Conservation (phyloP, 64 coral and sea anemone species). For the Montipora foliosa region DNA sequence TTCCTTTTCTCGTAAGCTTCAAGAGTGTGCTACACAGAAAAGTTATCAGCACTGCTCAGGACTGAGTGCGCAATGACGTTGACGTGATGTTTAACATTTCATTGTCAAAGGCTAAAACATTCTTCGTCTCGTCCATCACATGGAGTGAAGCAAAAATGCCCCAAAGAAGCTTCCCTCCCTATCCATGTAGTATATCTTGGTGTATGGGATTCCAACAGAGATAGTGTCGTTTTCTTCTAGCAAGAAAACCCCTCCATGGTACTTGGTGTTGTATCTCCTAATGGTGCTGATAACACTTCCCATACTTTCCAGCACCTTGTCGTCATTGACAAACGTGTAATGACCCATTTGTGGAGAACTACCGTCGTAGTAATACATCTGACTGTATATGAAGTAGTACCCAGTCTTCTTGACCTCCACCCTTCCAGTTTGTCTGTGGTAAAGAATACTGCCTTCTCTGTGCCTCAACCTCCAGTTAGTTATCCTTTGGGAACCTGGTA, state of each 20-base stretch:
- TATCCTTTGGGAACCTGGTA: not conserved
- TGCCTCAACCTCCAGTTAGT: conserved; percentile 7
- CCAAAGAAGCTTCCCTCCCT: conserved; percentile 57
- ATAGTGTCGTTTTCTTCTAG: conserved; percentile 21
- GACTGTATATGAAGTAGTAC: conserved; percentile 65
- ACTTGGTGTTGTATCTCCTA: conserved; percentile 48
- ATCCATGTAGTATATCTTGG: conserved; percentile 45
- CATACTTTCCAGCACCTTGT: conserved; percentile 35
- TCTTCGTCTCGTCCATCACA: not conserved
- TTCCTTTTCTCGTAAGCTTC: not conserved
- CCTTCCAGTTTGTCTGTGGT: conserved; percentile 36
- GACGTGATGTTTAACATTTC: not conserved
- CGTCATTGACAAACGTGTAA: conserved; percentile 23
- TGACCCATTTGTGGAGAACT: conserved; percentile 14
- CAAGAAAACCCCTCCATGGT: conserved; percentile 22
- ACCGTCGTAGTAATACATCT: conserved; percentile 52
- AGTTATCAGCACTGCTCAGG: too few relatives aligned
- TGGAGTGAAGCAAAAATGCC: conserved; percentile 33
- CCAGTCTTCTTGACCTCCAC: conserved; percentile 46
- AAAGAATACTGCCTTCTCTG: conserved; percentile 50
- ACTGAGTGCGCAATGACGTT: not conserved
- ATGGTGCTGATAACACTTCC: not conserved
- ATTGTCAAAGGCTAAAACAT: not conserved
- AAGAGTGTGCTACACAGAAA: not conserved
- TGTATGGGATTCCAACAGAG: not conserved